These are phyloP conservation scores for Drosophila planitibia DNA, from an alignment of 2,888 invertebrate species.

Conservation along the genomic window DNA sequence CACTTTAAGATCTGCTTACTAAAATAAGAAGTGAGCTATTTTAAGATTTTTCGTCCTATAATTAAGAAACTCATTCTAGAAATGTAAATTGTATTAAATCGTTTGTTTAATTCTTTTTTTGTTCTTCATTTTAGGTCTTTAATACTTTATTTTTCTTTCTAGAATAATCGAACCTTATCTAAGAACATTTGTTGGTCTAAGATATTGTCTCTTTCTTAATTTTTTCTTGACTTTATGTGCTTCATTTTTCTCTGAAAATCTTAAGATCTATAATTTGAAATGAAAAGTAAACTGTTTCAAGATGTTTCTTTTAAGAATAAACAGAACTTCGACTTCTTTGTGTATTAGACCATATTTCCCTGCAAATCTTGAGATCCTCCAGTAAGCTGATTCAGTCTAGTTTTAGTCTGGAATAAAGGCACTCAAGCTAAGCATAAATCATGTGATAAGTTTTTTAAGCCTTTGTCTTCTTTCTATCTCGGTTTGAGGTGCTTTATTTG, in stretches of 20 bases:
- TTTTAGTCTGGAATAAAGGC: not conserved
- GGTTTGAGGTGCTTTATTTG: not conserved
- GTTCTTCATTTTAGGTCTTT: not conserved
- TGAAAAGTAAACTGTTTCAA: not conserved
- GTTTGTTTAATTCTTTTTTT: not conserved
- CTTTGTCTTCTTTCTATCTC: not conserved
- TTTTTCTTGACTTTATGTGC: not conserved
- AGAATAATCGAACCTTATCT: not conserved
- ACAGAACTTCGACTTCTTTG: not conserved
- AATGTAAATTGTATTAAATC: not conserved
- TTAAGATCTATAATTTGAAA: accelerated
- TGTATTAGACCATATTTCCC: accelerated
- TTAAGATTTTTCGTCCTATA: accelerated
- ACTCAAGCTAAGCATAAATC: not conserved
- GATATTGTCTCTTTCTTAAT: accelerated
- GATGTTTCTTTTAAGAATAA: not conserved
- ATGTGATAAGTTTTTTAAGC: not conserved
- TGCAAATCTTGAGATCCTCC: not conserved
- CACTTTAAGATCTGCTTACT: not conserved
- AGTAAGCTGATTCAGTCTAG: not conserved
- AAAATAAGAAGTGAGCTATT: not conserved
- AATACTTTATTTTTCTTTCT: not conserved
- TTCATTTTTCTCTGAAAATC: not conserved
- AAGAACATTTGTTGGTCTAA: not conserved
- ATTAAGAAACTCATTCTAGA: not conserved